phyloP scores from a whole-genome alignment of 2,888 invertebrate genomes.

The Lasioglossum malachurum region DNA sequence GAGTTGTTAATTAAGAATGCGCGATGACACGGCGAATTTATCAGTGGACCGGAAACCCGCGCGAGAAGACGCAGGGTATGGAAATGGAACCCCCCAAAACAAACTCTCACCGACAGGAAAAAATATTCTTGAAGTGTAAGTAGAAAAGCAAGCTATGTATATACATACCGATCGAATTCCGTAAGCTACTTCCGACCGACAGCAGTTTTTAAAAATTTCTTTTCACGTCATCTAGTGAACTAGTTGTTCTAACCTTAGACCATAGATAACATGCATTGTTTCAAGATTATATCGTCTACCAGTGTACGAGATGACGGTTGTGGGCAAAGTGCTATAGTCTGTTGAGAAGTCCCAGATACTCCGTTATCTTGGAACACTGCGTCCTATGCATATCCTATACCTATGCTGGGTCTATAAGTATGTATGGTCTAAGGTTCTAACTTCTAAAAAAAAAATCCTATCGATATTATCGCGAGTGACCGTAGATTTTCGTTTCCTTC shows the following conservation, averaged over 20 bases:
- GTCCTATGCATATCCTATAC: no score
- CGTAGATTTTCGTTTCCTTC: background rate
- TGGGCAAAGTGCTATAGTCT: no score
- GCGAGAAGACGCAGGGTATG: conserved; percentile 80
- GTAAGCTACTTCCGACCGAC: background rate
- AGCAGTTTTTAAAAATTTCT: background rate
- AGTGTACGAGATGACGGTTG: no score
- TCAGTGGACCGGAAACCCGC: conserved; percentile 83
- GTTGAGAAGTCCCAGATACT: no score
- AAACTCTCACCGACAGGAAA: conserved; percentile 80
- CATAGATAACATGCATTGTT: no score
- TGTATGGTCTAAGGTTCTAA: background rate
- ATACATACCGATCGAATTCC: background rate
- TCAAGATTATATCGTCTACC: no score
- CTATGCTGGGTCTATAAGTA: no score
- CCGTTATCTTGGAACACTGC: no score
- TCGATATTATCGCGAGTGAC: background rate
- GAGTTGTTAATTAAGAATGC: conserved; percentile 84
- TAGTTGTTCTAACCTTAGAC: background rate
- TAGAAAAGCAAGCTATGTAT: conserved; percentile 50
- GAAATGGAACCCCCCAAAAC: conserved; percentile 82
- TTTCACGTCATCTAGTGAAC: background rate
- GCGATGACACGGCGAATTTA: conserved; percentile 84
- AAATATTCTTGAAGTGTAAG: conserved; percentile 83
- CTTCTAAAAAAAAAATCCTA: background rate